Conservation (phyloP, 2,888 invertebrate genomes). For the Mayetiola destructor region DNA sequence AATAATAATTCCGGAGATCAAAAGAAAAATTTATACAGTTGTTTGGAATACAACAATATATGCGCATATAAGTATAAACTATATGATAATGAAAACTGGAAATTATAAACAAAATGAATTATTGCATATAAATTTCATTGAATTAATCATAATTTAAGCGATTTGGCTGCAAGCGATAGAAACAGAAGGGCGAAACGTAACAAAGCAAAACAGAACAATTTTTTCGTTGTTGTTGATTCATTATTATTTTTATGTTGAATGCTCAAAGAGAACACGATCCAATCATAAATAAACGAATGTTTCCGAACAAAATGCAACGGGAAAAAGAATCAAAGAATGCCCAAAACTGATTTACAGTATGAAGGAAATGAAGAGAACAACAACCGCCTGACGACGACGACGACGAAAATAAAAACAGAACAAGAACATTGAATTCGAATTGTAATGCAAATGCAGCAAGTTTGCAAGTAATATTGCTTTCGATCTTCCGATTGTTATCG, state of each 20-base stretch:
- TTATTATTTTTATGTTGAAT: not conserved
- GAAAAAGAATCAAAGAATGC: not conserved
- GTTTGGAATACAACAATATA: too few relatives aligned
- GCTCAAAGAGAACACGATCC: not conserved
- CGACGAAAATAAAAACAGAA: slow-evolving; percentile 4
- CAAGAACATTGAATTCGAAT: not conserved
- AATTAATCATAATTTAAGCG: slow-evolving; percentile 7
- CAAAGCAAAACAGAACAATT: not conserved
- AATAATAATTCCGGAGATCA: too few relatives aligned
- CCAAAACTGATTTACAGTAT: too few relatives aligned
- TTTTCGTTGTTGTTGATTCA: not conserved
- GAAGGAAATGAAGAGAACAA: too few relatives aligned
- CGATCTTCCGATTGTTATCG: not conserved
- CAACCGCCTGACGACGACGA: not conserved
- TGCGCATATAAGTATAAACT: too few relatives aligned
- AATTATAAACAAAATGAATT: slow-evolving; percentile 9
- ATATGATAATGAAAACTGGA: slow-evolving; percentile 3
- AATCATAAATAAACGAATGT: not conserved
- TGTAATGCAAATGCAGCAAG: slow-evolving; percentile 7
- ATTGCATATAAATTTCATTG: slow-evolving; percentile 8
- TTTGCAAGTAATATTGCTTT: not conserved
- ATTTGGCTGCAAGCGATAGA: not conserved
- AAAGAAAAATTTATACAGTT: too few relatives aligned
- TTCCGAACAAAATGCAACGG: not conserved
- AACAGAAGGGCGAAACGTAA: not conserved